Conservation (phyloP, 1,140 invertebrate species). For the Sarcophaga peregrina region DNA sequence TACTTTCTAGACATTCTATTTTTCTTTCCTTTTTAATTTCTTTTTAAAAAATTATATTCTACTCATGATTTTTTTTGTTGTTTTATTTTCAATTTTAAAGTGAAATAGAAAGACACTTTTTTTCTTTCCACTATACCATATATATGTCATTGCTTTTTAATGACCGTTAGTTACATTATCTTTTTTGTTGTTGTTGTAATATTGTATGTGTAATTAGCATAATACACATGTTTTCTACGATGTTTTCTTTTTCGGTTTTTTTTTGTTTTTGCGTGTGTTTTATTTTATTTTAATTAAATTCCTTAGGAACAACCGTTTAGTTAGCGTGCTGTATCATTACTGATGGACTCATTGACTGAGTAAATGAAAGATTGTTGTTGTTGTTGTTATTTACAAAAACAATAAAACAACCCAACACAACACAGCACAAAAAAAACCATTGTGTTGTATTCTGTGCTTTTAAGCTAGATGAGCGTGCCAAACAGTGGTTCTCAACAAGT, state of each 20-base stretch:
- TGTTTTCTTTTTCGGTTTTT: not conserved
- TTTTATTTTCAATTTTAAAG: not conserved
- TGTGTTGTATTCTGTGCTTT: conserved; percentile 9
- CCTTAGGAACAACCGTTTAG: conserved; percentile 20
- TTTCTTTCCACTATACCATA: too few relatives aligned
- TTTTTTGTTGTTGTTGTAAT: too few relatives aligned
- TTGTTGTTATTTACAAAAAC: not conserved
- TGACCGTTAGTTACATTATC: too few relatives aligned
- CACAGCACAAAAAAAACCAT: not conserved
- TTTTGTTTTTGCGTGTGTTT: not conserved
- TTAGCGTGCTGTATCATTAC: conserved; percentile 37
- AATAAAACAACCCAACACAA: too few relatives aligned
- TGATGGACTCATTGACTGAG: conserved; percentile 3
- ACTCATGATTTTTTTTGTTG: not conserved
- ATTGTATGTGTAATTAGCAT: not conserved
- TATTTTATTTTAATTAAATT: conserved; percentile 12
- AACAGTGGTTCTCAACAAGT: not conserved
- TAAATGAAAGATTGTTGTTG: not conserved
- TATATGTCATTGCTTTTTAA: too few relatives aligned
- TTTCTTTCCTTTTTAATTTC: not conserved
- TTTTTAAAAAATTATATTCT: not conserved
- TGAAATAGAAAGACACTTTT: too few relatives aligned
- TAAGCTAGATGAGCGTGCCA: not conserved
- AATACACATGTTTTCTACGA: conserved; percentile 5
- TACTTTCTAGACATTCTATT: not conserved